These are phyloP conservation scores for Polydrusus pterygomalis DNA, from an alignment of 2,888 invertebrate species.

Conservation along the genomic window DNA sequence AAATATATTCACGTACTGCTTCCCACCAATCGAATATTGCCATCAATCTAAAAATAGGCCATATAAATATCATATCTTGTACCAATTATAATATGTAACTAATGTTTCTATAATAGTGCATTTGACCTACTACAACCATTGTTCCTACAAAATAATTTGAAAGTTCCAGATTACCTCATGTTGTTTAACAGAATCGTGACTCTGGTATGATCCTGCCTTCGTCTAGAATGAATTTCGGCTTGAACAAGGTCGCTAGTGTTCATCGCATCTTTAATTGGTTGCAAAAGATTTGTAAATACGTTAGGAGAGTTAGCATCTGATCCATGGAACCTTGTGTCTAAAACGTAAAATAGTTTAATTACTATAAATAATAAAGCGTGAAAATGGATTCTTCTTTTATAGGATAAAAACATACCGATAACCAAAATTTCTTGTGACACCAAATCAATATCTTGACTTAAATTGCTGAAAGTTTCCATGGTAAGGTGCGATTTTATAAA, in stretches of 20 bases:
- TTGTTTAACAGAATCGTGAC: constrained; percentile 94
- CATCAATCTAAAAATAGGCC: constrained; percentile 76
- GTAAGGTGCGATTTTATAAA: constrained; percentile 93
- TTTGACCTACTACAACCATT: constrained; percentile 20
- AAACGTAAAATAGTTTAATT: constrained; percentile 82
- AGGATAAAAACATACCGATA: constrained; percentile 71
- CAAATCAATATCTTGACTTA: constrained; percentile 92
- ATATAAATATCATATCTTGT: background rate
- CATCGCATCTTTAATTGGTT: constrained; percentile 74
- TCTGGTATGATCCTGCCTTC: constrained; percentile 80
- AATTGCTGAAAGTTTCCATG: constrained; percentile 90
- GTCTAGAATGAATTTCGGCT: constrained; percentile 74
- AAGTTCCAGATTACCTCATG: constrained; percentile 77
- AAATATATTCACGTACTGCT: constrained; percentile 86
- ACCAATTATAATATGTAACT: background rate
- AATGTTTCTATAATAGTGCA: constrained; percentile 12
- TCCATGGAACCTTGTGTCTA: constrained; percentile 76
- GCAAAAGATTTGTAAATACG: constrained; percentile 91
- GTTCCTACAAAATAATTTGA: background rate
- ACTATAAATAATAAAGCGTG: background rate
- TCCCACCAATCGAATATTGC: constrained; percentile 96
- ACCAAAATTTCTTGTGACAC: constrained; percentile 93
- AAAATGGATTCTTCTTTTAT: too few relatives aligned
- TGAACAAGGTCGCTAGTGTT: constrained; percentile 66
- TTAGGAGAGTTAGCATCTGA: constrained; percentile 83